These are phyloP conservation scores for Scaptomyza graminum DNA, from an alignment of 1,140 invertebrate genomes.

Conservation along the genomic window DNA sequence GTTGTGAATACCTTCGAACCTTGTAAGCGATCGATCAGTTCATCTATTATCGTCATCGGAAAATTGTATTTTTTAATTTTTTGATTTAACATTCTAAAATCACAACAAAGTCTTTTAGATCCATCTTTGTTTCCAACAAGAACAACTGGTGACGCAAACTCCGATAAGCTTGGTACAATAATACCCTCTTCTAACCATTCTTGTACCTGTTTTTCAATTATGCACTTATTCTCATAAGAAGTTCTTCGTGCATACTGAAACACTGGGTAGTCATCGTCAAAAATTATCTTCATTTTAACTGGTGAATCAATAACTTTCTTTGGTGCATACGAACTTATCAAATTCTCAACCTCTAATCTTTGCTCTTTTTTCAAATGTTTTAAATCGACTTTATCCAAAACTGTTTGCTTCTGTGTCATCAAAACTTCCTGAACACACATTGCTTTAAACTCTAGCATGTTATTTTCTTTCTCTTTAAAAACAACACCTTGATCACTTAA, in stretches of 20 bases:
- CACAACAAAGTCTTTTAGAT: background rate
- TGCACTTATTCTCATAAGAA: background rate
- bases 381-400: no score
- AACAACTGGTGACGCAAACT: background rate
- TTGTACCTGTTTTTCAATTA: background rate
- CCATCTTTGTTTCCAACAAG: background rate
- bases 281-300: background rate
- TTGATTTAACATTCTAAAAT: background rate
- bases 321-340: no score
- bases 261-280: background rate
- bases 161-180: background rate
- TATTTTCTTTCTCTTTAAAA: no score
- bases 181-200: background rate
- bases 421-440: no score
- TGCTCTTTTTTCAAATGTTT: no score
- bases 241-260: background rate
- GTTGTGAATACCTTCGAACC: background rate
- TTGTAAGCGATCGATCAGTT: background rate
- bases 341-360: no score
- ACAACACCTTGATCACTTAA: no score
- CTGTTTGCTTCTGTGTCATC: no score
- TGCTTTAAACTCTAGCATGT: no score
- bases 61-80: background rate
- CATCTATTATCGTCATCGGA: background rate
- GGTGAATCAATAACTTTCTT: background rate